Evolutionary conservation across 2,797 vertebrate genomes (phyloP).

Genomic region (Callimico goeldii): DNA sequence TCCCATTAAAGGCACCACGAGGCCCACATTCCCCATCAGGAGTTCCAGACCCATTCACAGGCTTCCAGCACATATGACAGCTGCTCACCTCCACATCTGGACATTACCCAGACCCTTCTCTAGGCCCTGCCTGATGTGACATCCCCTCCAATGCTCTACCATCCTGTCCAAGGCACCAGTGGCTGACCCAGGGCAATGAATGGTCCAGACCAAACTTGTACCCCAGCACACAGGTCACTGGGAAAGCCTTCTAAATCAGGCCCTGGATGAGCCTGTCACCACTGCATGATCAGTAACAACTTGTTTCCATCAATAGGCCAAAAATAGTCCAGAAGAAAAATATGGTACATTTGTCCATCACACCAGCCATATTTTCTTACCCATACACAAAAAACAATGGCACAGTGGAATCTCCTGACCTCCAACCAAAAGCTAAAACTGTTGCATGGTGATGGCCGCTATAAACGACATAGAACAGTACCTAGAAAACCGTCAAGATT

Average conservation of each 20-base stretch:
- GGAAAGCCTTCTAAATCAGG: not conserved
- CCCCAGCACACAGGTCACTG: not conserved
- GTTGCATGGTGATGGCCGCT: not conserved
- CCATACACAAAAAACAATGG: not conserved
- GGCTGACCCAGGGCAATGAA: not conserved
- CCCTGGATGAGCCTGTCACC: not conserved
- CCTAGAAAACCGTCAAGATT: not conserved
- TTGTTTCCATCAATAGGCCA: not conserved
- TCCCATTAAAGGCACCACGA: not conserved
- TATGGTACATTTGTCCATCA: not conserved
- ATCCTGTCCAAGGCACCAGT: not conserved
- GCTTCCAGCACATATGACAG: fast-evolving
- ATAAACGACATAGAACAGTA: not conserved
- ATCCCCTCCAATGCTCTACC: not conserved
- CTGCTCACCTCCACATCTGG: not conserved
- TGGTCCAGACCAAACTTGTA: fast-evolving
- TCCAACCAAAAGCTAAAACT: not conserved
- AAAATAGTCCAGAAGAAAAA: not conserved
- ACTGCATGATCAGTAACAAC: not conserved
- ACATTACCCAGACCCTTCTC: not conserved
- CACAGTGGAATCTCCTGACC: not conserved
- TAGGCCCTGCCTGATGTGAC: not conserved
- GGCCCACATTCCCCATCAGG: not conserved
- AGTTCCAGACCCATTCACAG: not conserved
- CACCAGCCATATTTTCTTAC: not conserved